Evolutionary conservation across 2,797 vertebrate species (phyloP), one percentile per base, ranked within the genome.

Genomic region (Nasua narica): DNA sequence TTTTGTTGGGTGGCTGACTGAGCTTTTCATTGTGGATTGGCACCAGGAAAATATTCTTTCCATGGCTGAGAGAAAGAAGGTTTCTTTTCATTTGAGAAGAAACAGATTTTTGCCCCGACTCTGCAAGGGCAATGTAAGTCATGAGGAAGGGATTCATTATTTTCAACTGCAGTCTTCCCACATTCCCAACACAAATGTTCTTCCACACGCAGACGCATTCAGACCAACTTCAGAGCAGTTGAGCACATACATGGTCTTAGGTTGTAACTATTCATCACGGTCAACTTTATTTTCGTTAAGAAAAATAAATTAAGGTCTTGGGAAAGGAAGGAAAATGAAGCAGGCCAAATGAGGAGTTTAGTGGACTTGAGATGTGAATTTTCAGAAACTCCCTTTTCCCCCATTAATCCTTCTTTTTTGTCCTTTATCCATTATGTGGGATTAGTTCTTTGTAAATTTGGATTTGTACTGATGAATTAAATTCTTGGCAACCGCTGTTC

Each of bases 361-460:
- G 96, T 37, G 89, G 96, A 84, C 88, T 95, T 92, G 94, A 96
- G 87, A 97, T 91, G 94, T 56, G 94, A 96, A 97, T 95, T 92
- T 98, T 98, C 92, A 97, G 96, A 96, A 95, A 97, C 62, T 91
- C 94, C 81, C 67, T 85, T 58, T 74, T 37, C 50, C 87, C 94
- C 87, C 69, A 96, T 95, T 97, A 98, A 97, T 95, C 96, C 93
- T 92, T 89, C 56, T 56, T 95, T 96, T 97, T 97, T 85, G 92
- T 97, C 96, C 93, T 90, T 91, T 94, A 93, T 97, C 95, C 97
- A 97, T 97, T 97, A 97, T 97, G 97, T 96, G 88, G 97, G 97
- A 98, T 98, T 98, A 98, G 97, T 94, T 96, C 98, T 97, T 98
- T 98, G 96, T 98, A 98, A 97, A 95, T 97, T 97, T 98, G 98